Evolutionary conservation across 2,797 vertebrate genomes (phyloP).

Genomic region (Lates japonicus): DNA sequence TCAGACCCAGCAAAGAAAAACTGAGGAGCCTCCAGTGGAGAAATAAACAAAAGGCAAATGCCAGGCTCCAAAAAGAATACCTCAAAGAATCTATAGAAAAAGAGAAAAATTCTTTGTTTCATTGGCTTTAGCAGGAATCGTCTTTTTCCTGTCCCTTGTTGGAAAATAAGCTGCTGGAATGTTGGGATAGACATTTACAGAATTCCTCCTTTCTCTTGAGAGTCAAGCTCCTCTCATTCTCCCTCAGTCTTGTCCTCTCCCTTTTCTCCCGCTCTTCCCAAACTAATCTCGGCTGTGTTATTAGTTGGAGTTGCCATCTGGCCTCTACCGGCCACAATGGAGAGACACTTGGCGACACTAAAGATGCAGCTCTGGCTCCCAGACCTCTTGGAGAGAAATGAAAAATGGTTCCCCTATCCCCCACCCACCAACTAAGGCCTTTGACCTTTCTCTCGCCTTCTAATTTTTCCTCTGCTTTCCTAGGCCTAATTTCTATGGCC

Average conservation of each 20-base stretch:
- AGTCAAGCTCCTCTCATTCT: slow-evolving; percentile 30
- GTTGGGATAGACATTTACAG: slow-evolving; percentile 20
- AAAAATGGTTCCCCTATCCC: slow-evolving; percentile 43
- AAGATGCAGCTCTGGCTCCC: slow-evolving; percentile 26
- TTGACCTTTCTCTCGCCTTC: slow-evolving; percentile 34
- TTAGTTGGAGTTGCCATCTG: slow-evolving; percentile 68
- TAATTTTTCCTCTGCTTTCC: slow-evolving; percentile 50
- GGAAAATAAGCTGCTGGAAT: slow-evolving; percentile 34
- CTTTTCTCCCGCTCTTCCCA: slow-evolving; percentile 36
- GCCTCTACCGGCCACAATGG: slow-evolving; percentile 58
- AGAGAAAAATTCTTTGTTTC: slow-evolving; percentile 44
- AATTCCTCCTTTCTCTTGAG: slow-evolving; percentile 17
- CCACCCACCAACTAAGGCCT: slow-evolving; percentile 4
- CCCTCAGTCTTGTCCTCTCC: slow-evolving; percentile 24
- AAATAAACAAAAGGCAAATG: slow-evolving; percentile 76
- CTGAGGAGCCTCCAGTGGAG: slow-evolving; percentile 64
- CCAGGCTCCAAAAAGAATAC: slow-evolving; percentile 64
- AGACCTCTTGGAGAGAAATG: slow-evolving; percentile 50
- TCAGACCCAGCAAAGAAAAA: slow-evolving; percentile 61
- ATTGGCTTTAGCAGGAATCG: slow-evolving; percentile 36
- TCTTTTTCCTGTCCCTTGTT: slow-evolving; percentile 17
- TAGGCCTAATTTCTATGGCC: slow-evolving; percentile 49
- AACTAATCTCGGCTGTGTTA: slow-evolving; percentile 61
- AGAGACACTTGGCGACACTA: slow-evolving; percentile 71
- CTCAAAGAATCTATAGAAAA: slow-evolving; percentile 55